Evolutionary conservation across 2,888 invertebrate species (phyloP).

Genomic region (Cerceris ruficornis): DNA sequence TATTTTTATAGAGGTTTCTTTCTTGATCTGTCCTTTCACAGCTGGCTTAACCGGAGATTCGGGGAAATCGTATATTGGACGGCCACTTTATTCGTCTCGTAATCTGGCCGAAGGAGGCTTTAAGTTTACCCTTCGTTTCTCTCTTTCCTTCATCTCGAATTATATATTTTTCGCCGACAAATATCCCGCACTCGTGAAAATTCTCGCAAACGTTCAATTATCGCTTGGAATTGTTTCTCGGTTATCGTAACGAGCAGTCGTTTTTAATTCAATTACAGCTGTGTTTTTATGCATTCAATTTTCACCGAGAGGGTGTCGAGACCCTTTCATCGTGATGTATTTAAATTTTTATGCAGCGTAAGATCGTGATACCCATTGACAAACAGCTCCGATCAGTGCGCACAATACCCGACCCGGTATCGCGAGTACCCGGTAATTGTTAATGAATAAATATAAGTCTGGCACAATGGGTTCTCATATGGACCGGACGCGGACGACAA

Average conservation of each 20-base stretch:
- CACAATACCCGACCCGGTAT: conserved; percentile 55
- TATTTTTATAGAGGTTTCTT: conserved; percentile 72
- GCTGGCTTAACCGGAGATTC: conserved; percentile 73
- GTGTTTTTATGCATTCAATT: conserved; percentile 17
- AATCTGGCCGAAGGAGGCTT: conserved; percentile 50
- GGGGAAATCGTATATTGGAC: conserved; percentile 70
- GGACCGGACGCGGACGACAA: conserved; percentile 74
- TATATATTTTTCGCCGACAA: not conserved
- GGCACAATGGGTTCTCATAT: conserved; percentile 72
- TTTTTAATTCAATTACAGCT: not conserved
- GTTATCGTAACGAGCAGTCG: too few relatives aligned
- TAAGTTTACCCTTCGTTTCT: conserved; percentile 9
- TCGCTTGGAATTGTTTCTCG: too few relatives aligned
- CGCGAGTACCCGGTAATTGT: conserved; percentile 75
- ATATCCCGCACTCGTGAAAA: not conserved
- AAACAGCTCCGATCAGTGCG: conserved; percentile 50
- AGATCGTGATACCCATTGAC: conserved; percentile 44
- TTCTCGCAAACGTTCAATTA: not conserved
- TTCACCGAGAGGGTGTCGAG: not conserved
- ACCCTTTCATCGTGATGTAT: conserved; percentile 7
- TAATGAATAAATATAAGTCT: conserved; percentile 80
- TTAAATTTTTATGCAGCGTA: conserved; percentile 46
- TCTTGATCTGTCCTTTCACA: conserved; percentile 76
- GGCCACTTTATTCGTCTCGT: conserved; percentile 59
- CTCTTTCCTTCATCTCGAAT: not conserved